phyloP scores from a whole-genome alignment of 2,888 invertebrate species.

The Herminia tarsipennalis region DNA sequence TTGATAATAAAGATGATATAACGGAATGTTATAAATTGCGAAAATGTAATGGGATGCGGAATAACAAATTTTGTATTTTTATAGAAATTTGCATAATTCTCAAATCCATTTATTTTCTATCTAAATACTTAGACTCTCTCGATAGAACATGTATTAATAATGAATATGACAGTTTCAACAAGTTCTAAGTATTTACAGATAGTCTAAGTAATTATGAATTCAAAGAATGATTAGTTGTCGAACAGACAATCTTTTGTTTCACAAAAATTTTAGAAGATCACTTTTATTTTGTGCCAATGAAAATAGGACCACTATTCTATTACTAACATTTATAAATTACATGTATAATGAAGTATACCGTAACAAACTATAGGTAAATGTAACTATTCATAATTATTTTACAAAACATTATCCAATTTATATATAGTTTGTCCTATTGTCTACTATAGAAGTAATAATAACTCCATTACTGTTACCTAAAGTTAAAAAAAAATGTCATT shows the following conservation, averaged over 20 bases:
- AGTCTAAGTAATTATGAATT: constrained; percentile 9
- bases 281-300: constrained; percentile 31
- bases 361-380: too few relatives aligned
- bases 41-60: too few relatives aligned
- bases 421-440: too few relatives aligned
- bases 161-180: constrained; percentile 22
- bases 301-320: neutral
- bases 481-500: too few relatives aligned
- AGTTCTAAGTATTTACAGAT: constrained; percentile 20
- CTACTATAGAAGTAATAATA: too few relatives aligned
- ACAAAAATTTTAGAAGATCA: constrained; percentile 25
- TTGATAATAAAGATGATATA: too few relatives aligned
- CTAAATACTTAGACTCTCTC: constrained; percentile 42
- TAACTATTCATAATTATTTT: too few relatives aligned
- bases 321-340: neutral
- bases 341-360: too few relatives aligned
- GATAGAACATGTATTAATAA: constrained; percentile 21
- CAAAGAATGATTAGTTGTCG: constrained; percentile 20
- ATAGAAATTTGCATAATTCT: constrained; percentile 22
- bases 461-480: too few relatives aligned
- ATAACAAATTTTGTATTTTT: neutral
- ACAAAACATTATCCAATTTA: too few relatives aligned
- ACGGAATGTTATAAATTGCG: too few relatives aligned
- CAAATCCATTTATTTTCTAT: constrained; percentile 40
- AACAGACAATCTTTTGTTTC: constrained; percentile 23